Evolutionary conservation across 2,888 invertebrate genomes (phyloP), one percentile per base, ranked within the genome.

Genomic region (Lottia scabra): DNA sequence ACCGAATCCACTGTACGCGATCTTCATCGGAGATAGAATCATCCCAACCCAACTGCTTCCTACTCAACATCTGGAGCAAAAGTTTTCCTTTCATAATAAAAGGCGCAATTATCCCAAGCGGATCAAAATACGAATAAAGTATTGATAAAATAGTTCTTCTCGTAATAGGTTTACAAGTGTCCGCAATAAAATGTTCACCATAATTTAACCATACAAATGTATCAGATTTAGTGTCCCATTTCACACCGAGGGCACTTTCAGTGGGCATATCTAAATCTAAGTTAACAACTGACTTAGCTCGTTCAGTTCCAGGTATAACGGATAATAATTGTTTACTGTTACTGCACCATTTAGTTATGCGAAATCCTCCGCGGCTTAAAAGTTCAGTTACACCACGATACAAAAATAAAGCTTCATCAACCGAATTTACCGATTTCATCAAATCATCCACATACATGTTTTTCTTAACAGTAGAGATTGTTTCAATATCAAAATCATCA

Each of bases 381-480:
- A 46, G 13, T 46, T 46, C 46, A 16, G 46, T 46, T 5, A 46
- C 46, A 16, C n/a, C 46, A 16, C n/a, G 13, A n/a, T 46, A 46
- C 5, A 46, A 13, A 13, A n/a, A 16, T 16, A n/a, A 16, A 13
- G 46, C 46, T 2, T 46, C n/a, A 46, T 46, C 46, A 46, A 46
- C 5, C n/a, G 46, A 46, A 46, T 46, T n/a, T 46, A 46, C 46
- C 26, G 68, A 68, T 56, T 26, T 68, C 19, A 68, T 26, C 38
- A 27, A 48, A 45, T 68, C 68, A 45, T 68, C 62, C 10, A 68
- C 68, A 62, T 68, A 56, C 27, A 62, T 48, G 56, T 68, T 62
- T 13, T 56, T 46, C 30, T 26, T 12, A 30, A 68, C n/a, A 23
- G 67, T n/a, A n/a, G n/a, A n/a, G n/a, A n/a, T n/a, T n/a, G n/a